These are phyloP conservation scores for Akabosia matsudoensis DNA, from an alignment of 1,140 invertebrate species.

Conservation along the genomic window DNA sequence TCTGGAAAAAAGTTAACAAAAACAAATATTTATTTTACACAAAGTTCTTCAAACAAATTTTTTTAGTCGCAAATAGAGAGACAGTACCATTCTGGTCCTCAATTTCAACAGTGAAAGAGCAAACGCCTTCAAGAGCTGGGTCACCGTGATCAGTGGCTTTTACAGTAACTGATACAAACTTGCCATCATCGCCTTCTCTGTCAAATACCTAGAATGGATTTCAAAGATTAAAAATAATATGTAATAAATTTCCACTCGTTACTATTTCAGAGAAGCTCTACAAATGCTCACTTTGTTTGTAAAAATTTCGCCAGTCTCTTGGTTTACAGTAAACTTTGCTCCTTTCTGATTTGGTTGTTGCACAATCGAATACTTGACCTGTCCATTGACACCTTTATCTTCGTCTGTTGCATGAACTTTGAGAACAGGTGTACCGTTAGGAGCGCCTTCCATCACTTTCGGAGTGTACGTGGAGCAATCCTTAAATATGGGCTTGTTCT, in stretches of 20 bases:
- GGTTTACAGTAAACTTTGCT: constrained; percentile 90
- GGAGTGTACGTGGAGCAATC: constrained; percentile 87
- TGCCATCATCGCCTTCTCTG: constrained; percentile 89
- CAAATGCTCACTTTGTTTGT: constrained; percentile 94
- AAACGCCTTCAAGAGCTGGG: constrained; percentile 88
- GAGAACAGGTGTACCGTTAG: constrained; percentile 86
- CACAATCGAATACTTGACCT: constrained; percentile 91
- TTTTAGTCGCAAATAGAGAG: neutral
- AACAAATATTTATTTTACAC: neutral
- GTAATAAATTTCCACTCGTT: neutral
- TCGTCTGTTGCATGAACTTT: constrained; percentile 88
- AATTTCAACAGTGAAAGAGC: constrained; percentile 93
- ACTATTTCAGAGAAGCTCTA: constrained; percentile 46
- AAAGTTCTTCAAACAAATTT: constrained; percentile 9
- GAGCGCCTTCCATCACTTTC: constrained; percentile 87
- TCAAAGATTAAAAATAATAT: neutral
- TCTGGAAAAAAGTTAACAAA: constrained; percentile 48
- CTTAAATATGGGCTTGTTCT: constrained; percentile 83
- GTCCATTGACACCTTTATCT: constrained; percentile 89
- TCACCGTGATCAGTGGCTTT: constrained; percentile 96
- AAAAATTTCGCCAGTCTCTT: constrained; percentile 87
- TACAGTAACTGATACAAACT: constrained; percentile 91
- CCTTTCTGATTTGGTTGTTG: constrained; percentile 95
- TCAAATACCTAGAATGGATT: constrained; percentile 87
- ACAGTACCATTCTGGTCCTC: constrained; percentile 79